Evolutionary conservation across 2,797 vertebrate genomes (phyloP).

Genomic region (Channa striata): DNA sequence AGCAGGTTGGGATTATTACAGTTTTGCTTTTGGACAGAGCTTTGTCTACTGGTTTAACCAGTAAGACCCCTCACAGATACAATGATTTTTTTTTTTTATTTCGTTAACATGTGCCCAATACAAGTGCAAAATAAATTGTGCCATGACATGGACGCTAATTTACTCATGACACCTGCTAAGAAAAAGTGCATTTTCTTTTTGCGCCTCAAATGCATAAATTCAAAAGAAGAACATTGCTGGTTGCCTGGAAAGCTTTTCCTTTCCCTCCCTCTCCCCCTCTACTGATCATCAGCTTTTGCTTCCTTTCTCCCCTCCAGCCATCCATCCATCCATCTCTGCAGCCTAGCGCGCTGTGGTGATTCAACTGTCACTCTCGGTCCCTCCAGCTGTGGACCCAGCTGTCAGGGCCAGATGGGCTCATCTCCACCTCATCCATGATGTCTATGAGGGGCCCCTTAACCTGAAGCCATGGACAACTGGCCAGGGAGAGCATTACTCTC

Average conservation of each 20-base stretch:
- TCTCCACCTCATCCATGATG: slow-evolving; percentile 62
- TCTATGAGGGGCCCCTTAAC: slow-evolving; percentile 55
- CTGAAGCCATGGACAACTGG: slow-evolving; percentile 47
- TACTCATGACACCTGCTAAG: slow-evolving; percentile 9
- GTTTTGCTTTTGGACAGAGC: not conserved
- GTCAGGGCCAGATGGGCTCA: slow-evolving; percentile 77
- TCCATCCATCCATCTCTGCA: slow-evolving; percentile 68
- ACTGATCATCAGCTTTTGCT: slow-evolving; percentile 33
- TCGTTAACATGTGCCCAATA: slow-evolving; percentile 4
- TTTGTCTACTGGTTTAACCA: not conserved
- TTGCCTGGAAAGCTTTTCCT: slow-evolving; percentile 17
- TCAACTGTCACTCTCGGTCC: slow-evolving; percentile 76
- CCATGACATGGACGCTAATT: slow-evolving; percentile 3
- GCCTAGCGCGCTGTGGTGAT: slow-evolving; percentile 58
- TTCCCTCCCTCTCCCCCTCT: slow-evolving; percentile 27
- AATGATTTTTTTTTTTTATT: not conserved
- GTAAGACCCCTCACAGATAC: not conserved
- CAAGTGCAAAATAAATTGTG: not conserved
- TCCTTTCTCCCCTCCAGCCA: slow-evolving; percentile 52
- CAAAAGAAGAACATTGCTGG: slow-evolving; percentile 36
- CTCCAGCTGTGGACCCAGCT: slow-evolving; percentile 82
- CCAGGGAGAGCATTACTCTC: slow-evolving; percentile 28
- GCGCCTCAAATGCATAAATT: slow-evolving; percentile 14
- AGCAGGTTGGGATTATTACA: not conserved
- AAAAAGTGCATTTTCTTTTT: not conserved